Evolutionary conservation across 2,888 invertebrate species (phyloP).

Genomic region (Drosophila ezoana): DNA sequence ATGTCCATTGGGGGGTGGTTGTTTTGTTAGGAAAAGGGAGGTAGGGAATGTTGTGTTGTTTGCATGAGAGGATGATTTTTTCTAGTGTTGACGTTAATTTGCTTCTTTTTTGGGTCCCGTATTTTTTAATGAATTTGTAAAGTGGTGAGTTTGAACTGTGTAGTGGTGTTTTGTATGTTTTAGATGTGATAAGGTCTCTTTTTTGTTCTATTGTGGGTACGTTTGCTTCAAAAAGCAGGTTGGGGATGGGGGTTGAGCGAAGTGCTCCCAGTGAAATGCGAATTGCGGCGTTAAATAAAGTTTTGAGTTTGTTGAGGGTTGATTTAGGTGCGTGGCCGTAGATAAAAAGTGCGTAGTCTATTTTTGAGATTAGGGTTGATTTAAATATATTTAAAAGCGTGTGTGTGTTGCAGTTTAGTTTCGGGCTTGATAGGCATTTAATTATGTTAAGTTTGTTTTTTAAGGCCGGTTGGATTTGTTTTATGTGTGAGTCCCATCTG

Average conservation of each 20-base stretch:
- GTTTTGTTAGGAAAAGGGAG: slow-evolving; percentile 1
- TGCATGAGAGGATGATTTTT: not conserved
- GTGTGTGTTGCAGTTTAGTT: slow-evolving; percentile 8
- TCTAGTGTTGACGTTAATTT: not conserved
- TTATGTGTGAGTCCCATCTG: slow-evolving; percentile 1
- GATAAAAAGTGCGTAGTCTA: not conserved
- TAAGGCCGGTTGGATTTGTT: not conserved
- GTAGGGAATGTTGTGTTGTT: slow-evolving; percentile 4
- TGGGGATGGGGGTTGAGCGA: not conserved
- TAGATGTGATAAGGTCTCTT: slow-evolving; percentile 7
- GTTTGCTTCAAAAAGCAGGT: slow-evolving; percentile 10
- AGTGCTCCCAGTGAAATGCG: slow-evolving; percentile 19
- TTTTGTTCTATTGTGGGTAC: slow-evolving; percentile 18
- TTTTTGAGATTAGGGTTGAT: not conserved
- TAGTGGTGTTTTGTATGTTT: slow-evolving; percentile 11
- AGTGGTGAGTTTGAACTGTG: slow-evolving; percentile 3
- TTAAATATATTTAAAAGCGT: not conserved
- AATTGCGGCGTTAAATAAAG: slow-evolving; percentile 10
- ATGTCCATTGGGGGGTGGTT: not conserved
- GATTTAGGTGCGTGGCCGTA: slow-evolving; percentile 2
- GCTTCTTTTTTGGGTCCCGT: not conserved
- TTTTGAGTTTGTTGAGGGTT: slow-evolving; percentile 16
- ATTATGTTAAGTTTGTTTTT: not conserved
- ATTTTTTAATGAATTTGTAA: not conserved
- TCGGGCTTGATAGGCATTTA: not conserved